Percentiles rank a stretch among this genome's conserved stretches.
Evolutionary conservation across 37 sponge, comb jelly and placozoan genomes (phyloP).

Genomic region (Sycon ciliatum): DNA sequence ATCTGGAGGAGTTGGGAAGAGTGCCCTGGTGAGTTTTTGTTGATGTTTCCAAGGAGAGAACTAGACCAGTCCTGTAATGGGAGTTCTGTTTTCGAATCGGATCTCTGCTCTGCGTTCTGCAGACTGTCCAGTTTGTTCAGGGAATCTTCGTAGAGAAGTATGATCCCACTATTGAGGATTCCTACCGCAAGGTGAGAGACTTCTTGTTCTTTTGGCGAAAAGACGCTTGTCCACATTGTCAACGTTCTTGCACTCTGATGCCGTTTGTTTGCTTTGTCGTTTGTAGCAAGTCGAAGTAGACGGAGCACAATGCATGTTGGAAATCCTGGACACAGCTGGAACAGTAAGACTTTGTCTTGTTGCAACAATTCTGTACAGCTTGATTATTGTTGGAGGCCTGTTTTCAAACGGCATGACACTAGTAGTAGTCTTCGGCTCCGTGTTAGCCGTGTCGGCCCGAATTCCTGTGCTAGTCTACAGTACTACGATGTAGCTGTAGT

Average conservation of each 20-base stretch:
- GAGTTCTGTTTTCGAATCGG: neutral
- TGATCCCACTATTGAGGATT: constrained; percentile 97
- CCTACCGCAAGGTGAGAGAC: constrained; percentile 81
- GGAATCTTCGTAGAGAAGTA: constrained; percentile 99
- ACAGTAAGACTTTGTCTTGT: constrained; percentile 61
- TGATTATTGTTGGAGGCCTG: no score
- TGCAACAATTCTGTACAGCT: constrained; percentile 99
- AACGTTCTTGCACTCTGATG: neutral
- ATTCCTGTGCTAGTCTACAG: no score
- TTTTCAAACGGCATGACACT: no score
- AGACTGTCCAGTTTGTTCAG: constrained; percentile 99
- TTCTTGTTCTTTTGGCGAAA: no score
- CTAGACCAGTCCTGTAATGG: neutral
- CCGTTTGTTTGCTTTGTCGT: neutral
- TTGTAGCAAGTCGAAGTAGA: constrained; percentile 96
- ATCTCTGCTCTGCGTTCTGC: neutral
- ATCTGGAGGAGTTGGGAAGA: constrained; percentile 95
- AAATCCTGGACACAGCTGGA: constrained; percentile 98
- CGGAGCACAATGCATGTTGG: constrained; percentile 94
- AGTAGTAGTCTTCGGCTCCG: no score
- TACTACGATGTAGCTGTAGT: no score
- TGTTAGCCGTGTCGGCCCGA: no score
- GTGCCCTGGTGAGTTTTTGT: constrained; percentile 71
- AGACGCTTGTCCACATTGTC: no score
- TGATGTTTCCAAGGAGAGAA: neutral